phyloP scores from a whole-genome alignment of 1,140 invertebrate species.

The Venturia canescens region DNA sequence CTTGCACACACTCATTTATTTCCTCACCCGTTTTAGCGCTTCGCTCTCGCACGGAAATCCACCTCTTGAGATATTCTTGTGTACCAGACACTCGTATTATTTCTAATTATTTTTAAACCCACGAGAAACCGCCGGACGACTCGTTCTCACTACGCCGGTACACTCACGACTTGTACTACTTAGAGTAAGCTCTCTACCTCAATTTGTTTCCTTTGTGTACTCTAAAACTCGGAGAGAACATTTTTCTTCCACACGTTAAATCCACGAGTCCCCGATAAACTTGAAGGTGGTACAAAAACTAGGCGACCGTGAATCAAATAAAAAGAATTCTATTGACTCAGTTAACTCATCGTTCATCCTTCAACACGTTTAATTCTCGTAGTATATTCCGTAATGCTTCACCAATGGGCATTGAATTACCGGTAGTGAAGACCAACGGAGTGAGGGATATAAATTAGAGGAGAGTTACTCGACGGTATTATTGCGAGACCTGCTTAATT shows the following conservation, averaged over 20 bases:
- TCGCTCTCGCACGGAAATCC: background rate
- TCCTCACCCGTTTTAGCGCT: background rate
- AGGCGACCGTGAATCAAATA: background rate
- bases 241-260: background rate
- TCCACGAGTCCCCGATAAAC: background rate
- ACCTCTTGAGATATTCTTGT: background rate
- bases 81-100: background rate
- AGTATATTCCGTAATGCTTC: background rate
- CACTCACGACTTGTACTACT: constrained; percentile 8
- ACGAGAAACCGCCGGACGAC: background rate
- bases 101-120: constrained; percentile 22
- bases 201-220: background rate
- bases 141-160: background rate
- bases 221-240: background rate
- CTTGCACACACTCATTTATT: background rate
- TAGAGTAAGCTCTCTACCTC: background rate
- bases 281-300: background rate
- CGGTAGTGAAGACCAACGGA: background rate
- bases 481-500: constrained; percentile 68
- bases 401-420: constrained; percentile 10
- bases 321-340: background rate
- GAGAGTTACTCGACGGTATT: constrained; percentile 58
- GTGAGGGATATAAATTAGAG: constrained; percentile 64
- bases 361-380: background rate
- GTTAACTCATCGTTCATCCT: background rate